phyloP scores from a whole-genome alignment of 2,888 invertebrate species.

The Stegana nigrithorax region DNA sequence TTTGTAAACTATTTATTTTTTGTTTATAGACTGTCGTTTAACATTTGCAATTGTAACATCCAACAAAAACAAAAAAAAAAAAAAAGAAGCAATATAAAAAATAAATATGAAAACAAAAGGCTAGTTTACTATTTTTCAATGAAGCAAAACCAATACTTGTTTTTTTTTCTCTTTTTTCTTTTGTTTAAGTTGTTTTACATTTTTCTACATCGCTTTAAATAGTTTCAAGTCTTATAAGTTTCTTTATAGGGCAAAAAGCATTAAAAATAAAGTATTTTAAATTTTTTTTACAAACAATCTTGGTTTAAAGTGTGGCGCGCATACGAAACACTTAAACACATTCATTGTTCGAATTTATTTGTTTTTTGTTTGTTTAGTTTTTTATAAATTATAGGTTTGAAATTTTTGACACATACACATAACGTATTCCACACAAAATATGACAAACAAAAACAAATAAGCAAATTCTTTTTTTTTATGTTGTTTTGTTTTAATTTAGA shows the following conservation, averaged over 20 bases:
- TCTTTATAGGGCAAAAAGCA: conserved; percentile 64
- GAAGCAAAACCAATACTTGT: background rate
- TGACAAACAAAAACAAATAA: too few relatives aligned
- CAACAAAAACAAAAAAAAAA: conserved; percentile 27
- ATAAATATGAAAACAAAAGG: conserved; percentile 31
- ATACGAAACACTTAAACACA: background rate
- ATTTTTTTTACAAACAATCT: background rate
- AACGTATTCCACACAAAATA: too few relatives aligned
- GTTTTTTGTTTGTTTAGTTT: too few relatives aligned
- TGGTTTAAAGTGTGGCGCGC: background rate
- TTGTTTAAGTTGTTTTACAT: conserved; percentile 19
- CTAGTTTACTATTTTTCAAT: conserved; percentile 10
- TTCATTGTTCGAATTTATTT: too few relatives aligned
- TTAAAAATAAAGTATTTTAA: conserved; percentile 40
- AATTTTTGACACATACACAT: background rate
- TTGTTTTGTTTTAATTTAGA: background rate
- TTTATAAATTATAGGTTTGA: too few relatives aligned
- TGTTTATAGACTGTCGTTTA: background rate
- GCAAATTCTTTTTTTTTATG: too few relatives aligned
- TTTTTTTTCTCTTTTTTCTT: conserved; percentile 12
- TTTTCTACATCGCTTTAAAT: conserved; percentile 37
- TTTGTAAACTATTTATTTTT: conserved; percentile 20
- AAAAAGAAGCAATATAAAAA: conserved; percentile 47
- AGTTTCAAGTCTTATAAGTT: conserved; percentile 65
- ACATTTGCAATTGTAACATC: conserved; percentile 18